Conservation (phyloP, 2,888 invertebrate genomes). For the Odiellus spinosus region DNA sequence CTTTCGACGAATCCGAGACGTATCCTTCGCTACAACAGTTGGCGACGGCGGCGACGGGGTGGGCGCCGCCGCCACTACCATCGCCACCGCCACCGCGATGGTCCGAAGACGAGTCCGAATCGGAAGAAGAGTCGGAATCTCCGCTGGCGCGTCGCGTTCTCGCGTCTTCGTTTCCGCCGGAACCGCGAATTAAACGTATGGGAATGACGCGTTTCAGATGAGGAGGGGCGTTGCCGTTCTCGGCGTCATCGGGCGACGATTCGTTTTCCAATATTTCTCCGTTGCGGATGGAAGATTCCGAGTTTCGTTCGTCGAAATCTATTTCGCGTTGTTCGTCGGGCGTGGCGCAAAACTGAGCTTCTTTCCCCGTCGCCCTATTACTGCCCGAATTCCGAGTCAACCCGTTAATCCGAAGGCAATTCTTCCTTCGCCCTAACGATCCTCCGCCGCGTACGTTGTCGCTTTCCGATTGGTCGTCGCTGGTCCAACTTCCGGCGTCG, state of each 20-base stretch:
- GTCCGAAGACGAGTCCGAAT: constrained; percentile 3
- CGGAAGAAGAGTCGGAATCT: constrained; percentile 10
- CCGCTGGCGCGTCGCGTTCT: not conserved
- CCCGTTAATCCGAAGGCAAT: constrained; percentile 10
- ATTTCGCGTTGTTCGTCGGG: constrained; percentile 18
- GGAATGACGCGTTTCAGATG: constrained; percentile 19
- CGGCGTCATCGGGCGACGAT: constrained; percentile 13
- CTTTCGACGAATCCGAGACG: constrained; percentile 13
- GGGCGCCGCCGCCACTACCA: not conserved
- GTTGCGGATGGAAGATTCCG: constrained; percentile 14
- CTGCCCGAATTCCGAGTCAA: not conserved
- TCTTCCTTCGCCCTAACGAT: constrained; percentile 8
- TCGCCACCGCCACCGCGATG: not conserved
- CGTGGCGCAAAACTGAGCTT: constrained; percentile 14
- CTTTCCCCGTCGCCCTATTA: too few relatives aligned
- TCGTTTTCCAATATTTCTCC: constrained; percentile 21
- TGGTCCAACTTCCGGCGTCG: constrained; percentile 17
- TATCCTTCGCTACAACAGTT: constrained; percentile 5
- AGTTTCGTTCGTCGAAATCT: constrained; percentile 13
- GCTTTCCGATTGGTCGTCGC: constrained; percentile 13
- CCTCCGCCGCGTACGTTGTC: constrained; percentile 13
- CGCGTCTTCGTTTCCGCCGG: constrained; percentile 9
- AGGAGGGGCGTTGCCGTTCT: constrained; percentile 13
- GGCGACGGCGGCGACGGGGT: not conserved
- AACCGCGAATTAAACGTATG: constrained; percentile 18